These are phyloP conservation scores for Conus ventricosus DNA, from an alignment of 1,140 invertebrate genomes.

Conservation along the genomic window DNA sequence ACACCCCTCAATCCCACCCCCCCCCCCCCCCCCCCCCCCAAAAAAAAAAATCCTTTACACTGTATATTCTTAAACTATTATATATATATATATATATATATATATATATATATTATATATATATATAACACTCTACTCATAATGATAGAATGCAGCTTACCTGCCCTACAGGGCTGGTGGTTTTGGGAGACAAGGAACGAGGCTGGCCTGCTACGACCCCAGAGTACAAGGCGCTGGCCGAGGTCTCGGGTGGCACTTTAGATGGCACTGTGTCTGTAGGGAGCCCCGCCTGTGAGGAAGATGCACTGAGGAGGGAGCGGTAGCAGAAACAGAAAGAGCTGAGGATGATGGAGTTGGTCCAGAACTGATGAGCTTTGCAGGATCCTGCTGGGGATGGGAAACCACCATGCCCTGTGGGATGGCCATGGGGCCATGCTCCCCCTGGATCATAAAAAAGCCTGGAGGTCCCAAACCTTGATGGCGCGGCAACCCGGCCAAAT, in stretches of 20 bases:
- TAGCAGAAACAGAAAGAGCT: background rate
- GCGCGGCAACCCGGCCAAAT: conserved; percentile 44
- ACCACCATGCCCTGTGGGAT: conserved; percentile 17
- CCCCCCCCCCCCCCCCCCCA: no score
- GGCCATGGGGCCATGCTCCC: conserved; percentile 26
- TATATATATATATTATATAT: no score
- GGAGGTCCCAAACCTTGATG: conserved; percentile 49
- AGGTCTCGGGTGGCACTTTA: conserved; percentile 44
- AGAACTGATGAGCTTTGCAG: conserved; percentile 10
- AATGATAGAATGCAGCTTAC: conserved; percentile 32
- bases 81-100: no score
- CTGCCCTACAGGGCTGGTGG: conserved; percentile 57
- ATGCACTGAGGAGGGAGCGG: conserved; percentile 8
- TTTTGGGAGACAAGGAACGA: conserved; percentile 50
- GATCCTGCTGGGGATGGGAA: conserved; percentile 12
- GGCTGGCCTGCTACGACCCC: conserved; percentile 54
- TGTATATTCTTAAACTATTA: background rate
- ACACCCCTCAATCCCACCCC: no score
- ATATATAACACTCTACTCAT: no score
- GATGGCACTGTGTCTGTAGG: conserved; percentile 19
- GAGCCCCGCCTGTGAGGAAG: conserved; percentile 20
- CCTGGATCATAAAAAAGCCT: conserved; percentile 31
- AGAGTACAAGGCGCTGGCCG: conserved; percentile 38
- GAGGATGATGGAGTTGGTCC: background rate
- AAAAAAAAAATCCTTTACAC: no score